phyloP scores from a whole-genome alignment of 2,888 invertebrate genomes.

The Germaria angustata region DNA sequence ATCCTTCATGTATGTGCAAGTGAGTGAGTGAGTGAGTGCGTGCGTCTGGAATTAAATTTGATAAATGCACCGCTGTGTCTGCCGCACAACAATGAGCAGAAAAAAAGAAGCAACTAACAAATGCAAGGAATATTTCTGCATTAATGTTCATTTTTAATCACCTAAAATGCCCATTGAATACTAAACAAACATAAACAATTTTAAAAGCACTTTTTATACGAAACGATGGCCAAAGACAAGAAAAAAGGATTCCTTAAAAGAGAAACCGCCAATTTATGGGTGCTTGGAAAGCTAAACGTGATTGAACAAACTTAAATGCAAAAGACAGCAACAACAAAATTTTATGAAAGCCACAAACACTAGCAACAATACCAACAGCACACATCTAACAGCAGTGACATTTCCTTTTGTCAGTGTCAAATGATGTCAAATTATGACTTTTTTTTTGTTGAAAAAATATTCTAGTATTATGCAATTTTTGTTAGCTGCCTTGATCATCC shows the following conservation, averaged over 20 bases:
- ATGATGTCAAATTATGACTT: slow-evolving; percentile 67
- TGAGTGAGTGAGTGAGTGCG: background rate
- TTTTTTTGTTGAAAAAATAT: slow-evolving; percentile 64
- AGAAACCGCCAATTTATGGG: slow-evolving; percentile 67
- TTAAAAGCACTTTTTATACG: slow-evolving; percentile 31
- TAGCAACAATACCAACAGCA: background rate
- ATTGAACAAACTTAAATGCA: slow-evolving; percentile 53
- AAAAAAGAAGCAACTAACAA: background rate
- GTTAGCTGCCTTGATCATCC: slow-evolving; percentile 33
- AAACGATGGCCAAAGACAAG: slow-evolving; percentile 16
- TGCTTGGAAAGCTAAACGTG: slow-evolving; percentile 64
- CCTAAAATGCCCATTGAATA: slow-evolving; percentile 63
- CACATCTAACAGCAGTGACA: slow-evolving; percentile 65
- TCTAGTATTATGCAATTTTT: slow-evolving; percentile 62
- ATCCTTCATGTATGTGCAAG: slow-evolving; percentile 8
- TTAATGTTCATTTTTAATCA: slow-evolving; percentile 64
- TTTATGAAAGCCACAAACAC: slow-evolving; percentile 2
- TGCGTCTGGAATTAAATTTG: slow-evolving; percentile 36
- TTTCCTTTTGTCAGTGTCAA: slow-evolving; percentile 70
- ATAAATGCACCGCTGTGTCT: slow-evolving; percentile 63
- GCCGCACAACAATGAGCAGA: slow-evolving; percentile 22
- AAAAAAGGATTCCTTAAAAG: slow-evolving; percentile 59
- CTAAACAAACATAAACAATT: slow-evolving; percentile 58
- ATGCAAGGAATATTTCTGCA: slow-evolving; percentile 54
- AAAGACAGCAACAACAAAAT: slow-evolving; percentile 20